Base-by-base conservation (phyloP, 2,113 vertebrate genomes). In the Cricetomys ansorgei region DNA sequence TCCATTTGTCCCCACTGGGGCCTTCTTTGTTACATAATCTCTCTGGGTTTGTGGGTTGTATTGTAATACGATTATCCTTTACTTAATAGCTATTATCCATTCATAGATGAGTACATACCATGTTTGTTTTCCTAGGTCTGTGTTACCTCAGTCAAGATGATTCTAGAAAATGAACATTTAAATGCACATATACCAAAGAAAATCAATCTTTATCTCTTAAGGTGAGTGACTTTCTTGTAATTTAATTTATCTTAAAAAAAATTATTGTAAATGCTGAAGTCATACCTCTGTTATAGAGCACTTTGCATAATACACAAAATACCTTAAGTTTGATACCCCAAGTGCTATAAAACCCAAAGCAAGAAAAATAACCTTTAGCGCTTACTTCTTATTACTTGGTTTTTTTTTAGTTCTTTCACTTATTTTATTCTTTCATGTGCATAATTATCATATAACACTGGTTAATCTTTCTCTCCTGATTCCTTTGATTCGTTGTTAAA, bases 401-500 rank as follows among this genome's bases (percentile, higher is more conserved):
- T 55, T 87, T n/a, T n/a, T n/a, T 57, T n/a, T 31, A 55, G 16
- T 64, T 80, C 37, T 69, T 76, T 94, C 43, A 57, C 40, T 69
- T 77, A 8, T 43, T 73, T 37, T 70, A 75, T 73, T 16, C 69
- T 92, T 84, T 77, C 72, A 34, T 81, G 12, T 50, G 62, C 89
- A 65, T 84, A 25, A 96, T 70, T 76, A 48, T 53, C 75, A 10
- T 29, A 43, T 57, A 86, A 88, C 40, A 3, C 31, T 87, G 19
- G 45, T 92, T 45, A 65, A 50, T 55, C 81, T 94, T 86, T 40
- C 55, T 65, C 17, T 92, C 69, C n/a, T 48, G 53, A 86, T 86
- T 90, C 13, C 62, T 92, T 23, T 76, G 45, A 79, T 59, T 92
- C 83, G 72, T 57, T n/a, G 2, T 96, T 87, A 83, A 86, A 87